Percentiles rank a stretch among this genome's conserved stretches.
Conservation (phyloP, 2,888 invertebrate species). For the Plusia festucae region DNA sequence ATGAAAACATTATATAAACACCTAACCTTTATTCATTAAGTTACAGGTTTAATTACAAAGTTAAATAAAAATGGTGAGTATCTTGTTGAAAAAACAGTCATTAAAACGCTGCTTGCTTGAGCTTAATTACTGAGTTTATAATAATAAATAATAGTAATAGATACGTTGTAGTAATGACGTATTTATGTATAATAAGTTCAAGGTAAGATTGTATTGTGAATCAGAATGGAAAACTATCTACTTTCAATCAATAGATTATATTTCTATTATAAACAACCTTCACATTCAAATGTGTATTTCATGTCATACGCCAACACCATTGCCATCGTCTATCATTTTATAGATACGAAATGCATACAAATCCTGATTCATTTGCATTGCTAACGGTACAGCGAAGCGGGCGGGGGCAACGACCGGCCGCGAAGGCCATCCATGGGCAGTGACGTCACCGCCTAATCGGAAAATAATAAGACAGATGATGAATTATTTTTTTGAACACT, state of each 20-base stretch:
- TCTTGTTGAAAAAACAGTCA: neutral
- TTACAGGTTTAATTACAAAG: neutral
- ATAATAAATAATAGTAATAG: neutral
- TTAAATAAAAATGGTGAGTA: neutral
- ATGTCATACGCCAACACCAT: conserved; percentile 12
- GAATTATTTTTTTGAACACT: conserved; percentile 42
- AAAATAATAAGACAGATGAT: conserved; percentile 58
- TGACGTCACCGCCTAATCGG: conserved; percentile 73
- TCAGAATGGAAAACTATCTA: conserved; percentile 23
- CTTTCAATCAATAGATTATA: conserved; percentile 30
- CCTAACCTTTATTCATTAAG: neutral
- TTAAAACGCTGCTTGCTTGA: neutral
- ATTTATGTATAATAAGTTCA: conserved; percentile 29
- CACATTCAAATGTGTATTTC: neutral
- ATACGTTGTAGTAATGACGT: neutral
- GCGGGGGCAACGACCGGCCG: conserved; percentile 76
- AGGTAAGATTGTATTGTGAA: conserved; percentile 11
- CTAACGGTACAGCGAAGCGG: conserved; percentile 69
- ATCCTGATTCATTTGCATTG: conserved; percentile 66
- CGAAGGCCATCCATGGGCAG: conserved; percentile 74
- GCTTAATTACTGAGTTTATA: neutral
- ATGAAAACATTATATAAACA: neutral
- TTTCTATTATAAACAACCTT: conserved; percentile 14
- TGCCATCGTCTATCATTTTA: conserved; percentile 31
- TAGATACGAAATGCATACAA: conserved; percentile 49